These are phyloP conservation scores for Villa cingulata DNA, from an alignment of 2,888 invertebrate genomes.

Conservation along the genomic window DNA sequence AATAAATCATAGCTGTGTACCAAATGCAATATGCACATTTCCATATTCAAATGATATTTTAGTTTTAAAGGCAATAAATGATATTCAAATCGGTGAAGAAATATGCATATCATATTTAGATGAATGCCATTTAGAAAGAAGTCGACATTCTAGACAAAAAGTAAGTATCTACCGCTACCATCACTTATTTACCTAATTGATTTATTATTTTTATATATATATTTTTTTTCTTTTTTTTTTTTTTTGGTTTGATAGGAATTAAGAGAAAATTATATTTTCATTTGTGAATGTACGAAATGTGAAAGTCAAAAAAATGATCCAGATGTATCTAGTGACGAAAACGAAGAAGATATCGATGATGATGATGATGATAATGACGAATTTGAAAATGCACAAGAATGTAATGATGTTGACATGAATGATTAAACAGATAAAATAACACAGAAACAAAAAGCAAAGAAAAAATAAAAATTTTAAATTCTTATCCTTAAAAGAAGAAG, in stretches of 20 bases:
- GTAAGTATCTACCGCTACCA: too few species aligned
- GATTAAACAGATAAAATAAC: too few species aligned
- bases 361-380: conserved; percentile 33
- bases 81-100: conserved; percentile 71
- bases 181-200: too few species aligned
- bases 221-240: conserved; percentile 16
- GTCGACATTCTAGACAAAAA: conserved; percentile 78
- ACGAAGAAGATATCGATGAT: conserved; percentile 45
- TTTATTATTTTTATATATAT: not conserved
- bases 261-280: conserved; percentile 67
- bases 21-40: conserved; percentile 78
- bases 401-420: not conserved
- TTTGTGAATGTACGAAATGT: conserved; percentile 73
- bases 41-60: conserved; percentile 67
- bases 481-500: too few species aligned
- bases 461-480: too few species aligned
- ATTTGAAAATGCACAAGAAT: too few species aligned
- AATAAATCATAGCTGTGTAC: conserved; percentile 83
- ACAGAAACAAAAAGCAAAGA: too few species aligned
- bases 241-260: conserved; percentile 38
- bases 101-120: conserved; percentile 84
- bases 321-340: conserved; percentile 74
- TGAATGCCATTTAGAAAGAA: conserved; percentile 65
- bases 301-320: conserved; percentile 55
- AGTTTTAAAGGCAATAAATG: conserved; percentile 53